Evolutionary conservation across 2,113 vertebrate species (phyloP).

Genomic region (Leuciscus idus): DNA sequence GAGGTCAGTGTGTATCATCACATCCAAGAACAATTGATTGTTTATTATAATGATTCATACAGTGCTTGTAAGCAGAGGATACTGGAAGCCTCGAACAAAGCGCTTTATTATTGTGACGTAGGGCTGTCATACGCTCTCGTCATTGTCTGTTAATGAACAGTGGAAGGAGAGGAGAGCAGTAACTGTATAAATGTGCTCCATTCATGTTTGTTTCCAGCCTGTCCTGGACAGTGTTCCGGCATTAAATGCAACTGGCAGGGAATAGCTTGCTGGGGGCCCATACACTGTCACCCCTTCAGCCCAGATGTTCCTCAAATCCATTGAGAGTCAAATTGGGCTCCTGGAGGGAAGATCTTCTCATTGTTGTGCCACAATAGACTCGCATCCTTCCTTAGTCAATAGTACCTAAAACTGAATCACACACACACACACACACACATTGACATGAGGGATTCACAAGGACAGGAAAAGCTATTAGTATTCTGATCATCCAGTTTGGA

Average conservation of each 20-base stretch:
- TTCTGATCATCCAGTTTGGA: slow-evolving; percentile 18
- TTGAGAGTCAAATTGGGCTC: slow-evolving; percentile 73
- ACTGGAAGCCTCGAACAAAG: slow-evolving; percentile 31
- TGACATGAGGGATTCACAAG: slow-evolving; percentile 1
- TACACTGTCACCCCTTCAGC: slow-evolving; percentile 52
- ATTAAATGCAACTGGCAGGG: slow-evolving; percentile 47
- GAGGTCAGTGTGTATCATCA: background rate
- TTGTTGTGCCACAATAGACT: slow-evolving; percentile 76
- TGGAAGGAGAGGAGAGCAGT: slow-evolving; percentile 16
- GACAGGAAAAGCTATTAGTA: background rate
- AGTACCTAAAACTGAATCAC: slow-evolving; percentile 14
- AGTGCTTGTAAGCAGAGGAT: background rate
- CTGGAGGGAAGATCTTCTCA: slow-evolving; percentile 74
- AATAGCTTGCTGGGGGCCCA: slow-evolving; percentile 24
- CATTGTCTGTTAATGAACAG: slow-evolving; percentile 21
- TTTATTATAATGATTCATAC: slow-evolving; percentile 9
- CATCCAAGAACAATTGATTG: slow-evolving; percentile 33
- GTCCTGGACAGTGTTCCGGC: slow-evolving; percentile 10
- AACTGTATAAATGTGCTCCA: slow-evolving; percentile 20
- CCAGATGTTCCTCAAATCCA: slow-evolving; percentile 77
- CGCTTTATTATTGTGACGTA: slow-evolving; percentile 32
- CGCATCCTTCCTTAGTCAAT: slow-evolving; percentile 63
- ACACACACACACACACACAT: background rate
- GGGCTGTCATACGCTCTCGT: slow-evolving; percentile 14
- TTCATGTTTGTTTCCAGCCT: slow-evolving; percentile 35